Evolutionary conservation across 1,140 invertebrate genomes (phyloP).

Genomic region (Bombus ignitus): DNA sequence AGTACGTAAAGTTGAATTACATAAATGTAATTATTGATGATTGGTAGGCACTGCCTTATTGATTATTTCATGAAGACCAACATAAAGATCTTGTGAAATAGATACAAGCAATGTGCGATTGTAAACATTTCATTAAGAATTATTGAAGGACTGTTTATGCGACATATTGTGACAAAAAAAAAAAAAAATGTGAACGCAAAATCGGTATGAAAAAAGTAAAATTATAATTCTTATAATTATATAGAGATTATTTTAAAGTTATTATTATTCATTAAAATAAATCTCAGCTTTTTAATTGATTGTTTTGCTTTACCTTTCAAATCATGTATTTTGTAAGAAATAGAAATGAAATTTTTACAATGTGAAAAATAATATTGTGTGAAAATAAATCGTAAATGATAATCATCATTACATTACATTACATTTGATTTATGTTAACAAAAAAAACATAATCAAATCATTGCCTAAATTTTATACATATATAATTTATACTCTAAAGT

Average conservation of each 20-base stretch:
- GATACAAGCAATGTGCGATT: constrained; percentile 30
- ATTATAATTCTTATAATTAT: constrained; percentile 77
- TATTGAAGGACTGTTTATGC: constrained; percentile 43
- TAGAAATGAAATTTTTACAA: constrained; percentile 4
- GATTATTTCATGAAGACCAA: constrained; percentile 47
- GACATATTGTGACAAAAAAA: constrained; percentile 45
- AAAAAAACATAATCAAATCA: not conserved
- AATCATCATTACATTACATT: constrained; percentile 7
- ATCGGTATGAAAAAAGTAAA: constrained; percentile 61
- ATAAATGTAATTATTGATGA: constrained; percentile 54
- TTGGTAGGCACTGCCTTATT: constrained; percentile 43
- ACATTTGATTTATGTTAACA: not conserved
- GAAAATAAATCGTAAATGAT: not conserved
- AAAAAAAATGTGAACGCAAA: constrained; percentile 57
- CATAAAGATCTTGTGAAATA: constrained; percentile 33
- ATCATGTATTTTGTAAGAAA: not conserved
- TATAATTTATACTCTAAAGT: not conserved
- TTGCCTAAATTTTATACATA: not conserved
- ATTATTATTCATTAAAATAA: constrained; percentile 80
- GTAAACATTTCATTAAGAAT: constrained; percentile 45
- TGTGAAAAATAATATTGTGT: not conserved
- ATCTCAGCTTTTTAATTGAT: constrained; percentile 78
- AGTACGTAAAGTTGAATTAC: constrained; percentile 52
- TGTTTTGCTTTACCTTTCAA: constrained; percentile 48
- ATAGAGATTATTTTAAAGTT: constrained; percentile 81